A percentile compares a stretch with the other conserved stretches of the same genome.
These are phyloP conservation scores for Nematostella vectensis DNA, from an alignment of 92 coral and sea anemone species.

Conservation along the genomic window DNA sequence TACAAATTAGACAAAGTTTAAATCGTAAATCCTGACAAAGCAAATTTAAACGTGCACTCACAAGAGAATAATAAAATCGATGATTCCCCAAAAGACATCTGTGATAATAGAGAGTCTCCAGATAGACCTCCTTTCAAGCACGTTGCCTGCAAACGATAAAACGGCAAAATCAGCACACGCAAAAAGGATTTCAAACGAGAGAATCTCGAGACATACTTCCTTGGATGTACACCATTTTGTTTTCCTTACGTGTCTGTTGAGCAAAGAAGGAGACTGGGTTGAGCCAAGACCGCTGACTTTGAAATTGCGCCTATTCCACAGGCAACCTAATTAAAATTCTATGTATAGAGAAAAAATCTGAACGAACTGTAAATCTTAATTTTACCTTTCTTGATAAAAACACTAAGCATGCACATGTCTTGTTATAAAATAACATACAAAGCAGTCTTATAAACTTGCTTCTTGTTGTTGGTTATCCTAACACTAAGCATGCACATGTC, in stretches of 20 bases:
- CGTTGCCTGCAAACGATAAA: conserved; percentile 60
- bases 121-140: conserved; percentile 74
- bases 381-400: no score
- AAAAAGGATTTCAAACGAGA: background rate
- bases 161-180: background rate
- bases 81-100: conserved; percentile 88
- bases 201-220: conserved; percentile 51
- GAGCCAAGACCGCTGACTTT: conserved; percentile 6
- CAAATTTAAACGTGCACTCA: conserved; percentile 25
- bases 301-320: no score
- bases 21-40: background rate
- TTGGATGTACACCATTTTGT: conserved; percentile 69
- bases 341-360: no score
- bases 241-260: conserved; percentile 9
- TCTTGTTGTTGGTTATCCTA: no score
- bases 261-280: conserved; percentile 8
- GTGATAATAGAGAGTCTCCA: conserved; percentile 83
- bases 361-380: no score
- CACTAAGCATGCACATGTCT: no score
- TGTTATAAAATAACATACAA: no score
- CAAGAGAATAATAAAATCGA: conserved; percentile 88
- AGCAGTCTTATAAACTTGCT: no score
- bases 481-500: no score
- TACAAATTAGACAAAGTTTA: background rate
- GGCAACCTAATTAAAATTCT: no score